Evolutionary conservation across 1,140 invertebrate species (phyloP).

Genomic region (Coelopa frigida): DNA sequence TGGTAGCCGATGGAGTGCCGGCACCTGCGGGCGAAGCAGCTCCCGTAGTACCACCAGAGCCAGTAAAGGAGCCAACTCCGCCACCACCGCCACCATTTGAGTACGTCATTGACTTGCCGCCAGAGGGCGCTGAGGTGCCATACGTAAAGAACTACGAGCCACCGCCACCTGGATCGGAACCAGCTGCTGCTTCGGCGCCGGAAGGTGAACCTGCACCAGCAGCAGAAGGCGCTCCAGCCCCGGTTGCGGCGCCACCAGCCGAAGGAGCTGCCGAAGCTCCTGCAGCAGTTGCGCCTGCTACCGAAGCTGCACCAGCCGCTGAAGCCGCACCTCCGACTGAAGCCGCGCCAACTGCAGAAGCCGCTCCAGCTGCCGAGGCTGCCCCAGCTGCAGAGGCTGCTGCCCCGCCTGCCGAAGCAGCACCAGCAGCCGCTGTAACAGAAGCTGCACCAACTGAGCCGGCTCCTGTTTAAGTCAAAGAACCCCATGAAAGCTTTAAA

Average conservation of each 20-base stretch:
- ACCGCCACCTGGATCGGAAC: constrained; percentile 44
- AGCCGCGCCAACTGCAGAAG: constrained; percentile 33
- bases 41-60: constrained; percentile 26
- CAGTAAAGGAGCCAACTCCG: constrained; percentile 40
- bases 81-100: constrained; percentile 47
- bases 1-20: constrained; percentile 20
- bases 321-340: constrained; percentile 33
- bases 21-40: constrained; percentile 39
- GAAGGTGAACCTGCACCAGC: constrained; percentile 41
- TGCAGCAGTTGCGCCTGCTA: constrained; percentile 17
- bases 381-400: constrained; percentile 32
- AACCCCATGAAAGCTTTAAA: no score
- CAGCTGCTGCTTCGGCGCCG: constrained; percentile 33
- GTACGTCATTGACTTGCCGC: constrained; percentile 43
- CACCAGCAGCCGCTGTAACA: constrained; percentile 14
- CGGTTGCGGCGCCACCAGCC: constrained; percentile 22
- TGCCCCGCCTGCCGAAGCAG: constrained; percentile 11
- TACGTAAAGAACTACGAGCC: constrained; percentile 43
- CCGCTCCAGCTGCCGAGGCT: constrained; percentile 34
- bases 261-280: constrained; percentile 29
- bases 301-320: constrained; percentile 19
- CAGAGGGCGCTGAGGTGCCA: constrained; percentile 45
- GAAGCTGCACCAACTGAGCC: constrained; percentile 13
- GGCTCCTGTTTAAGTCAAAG: no score
- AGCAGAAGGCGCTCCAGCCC: constrained; percentile 38